Base-by-base conservation (phyloP, 2,797 vertebrate genomes). In the Ctenochaetus hawaiiensis region DNA sequence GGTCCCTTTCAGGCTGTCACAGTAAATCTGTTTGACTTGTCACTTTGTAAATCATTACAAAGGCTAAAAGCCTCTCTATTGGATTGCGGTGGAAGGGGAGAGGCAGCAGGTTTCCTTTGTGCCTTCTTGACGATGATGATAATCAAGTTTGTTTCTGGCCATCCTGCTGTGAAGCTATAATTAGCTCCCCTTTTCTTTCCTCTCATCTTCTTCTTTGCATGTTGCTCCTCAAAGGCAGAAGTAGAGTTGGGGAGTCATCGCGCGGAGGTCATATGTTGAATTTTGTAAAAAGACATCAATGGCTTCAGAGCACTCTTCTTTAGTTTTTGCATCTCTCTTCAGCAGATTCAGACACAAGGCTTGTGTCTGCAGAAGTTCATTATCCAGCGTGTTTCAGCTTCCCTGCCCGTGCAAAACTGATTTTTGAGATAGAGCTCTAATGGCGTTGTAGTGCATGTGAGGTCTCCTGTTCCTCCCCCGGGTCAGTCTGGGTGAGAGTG, bases 41-140 rank as follows among this genome's bases (percentile, higher is more conserved):
- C 96, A 95, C 96, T 97, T 96, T 94, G 95, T 96, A 97, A 98
- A 97, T 97, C 95, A 96, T 97, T 97, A 97, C 89, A 91, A 93
- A 94, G 95, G 95, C 96, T 97, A 96, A 97, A 96, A 96, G 94
- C 95, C 92, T 96, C 96, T 95, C 96, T 97, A 96, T 96, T 93
- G 95, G 95, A 95, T 95, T 97, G 95, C 93, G 91, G 88, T 84
- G 83, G 86, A 88, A 80, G 77, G 77, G 76, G 81, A 81, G 84
- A 89, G 86, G 86, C 85, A 74, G 91, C 84, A 89, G 90, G 91
- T 93, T 92, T 90, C 82, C 89, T 94, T 93, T 94, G 88, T 92
- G 91, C 80, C 80, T 85, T 90, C 91, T 87, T 91, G 91, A 91
- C 77, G 85, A 91, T 91, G 87, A 92, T 90, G 86, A 92, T 95